phyloP scores from a whole-genome alignment of 2,797 vertebrate species.

The Spheniscus humboldti region DNA sequence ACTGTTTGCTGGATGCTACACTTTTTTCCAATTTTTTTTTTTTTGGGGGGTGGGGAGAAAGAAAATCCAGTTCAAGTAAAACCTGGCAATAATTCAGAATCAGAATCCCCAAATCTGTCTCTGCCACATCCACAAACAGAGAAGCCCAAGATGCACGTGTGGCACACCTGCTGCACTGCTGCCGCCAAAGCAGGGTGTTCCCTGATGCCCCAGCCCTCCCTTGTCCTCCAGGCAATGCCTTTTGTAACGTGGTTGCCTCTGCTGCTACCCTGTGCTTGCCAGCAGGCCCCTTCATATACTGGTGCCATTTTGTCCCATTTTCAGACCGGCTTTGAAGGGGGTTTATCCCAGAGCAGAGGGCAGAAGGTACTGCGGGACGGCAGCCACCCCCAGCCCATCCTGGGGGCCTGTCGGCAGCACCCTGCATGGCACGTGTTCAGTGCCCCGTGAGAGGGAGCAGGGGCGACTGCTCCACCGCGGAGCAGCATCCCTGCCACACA shows the following conservation, averaged over 20 bases:
- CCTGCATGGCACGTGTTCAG: fast-evolving
- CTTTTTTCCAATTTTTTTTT: not conserved
- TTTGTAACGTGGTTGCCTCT: not conserved
- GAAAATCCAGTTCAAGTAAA: not conserved
- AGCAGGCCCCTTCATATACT: not conserved
- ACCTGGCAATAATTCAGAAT: not conserved
- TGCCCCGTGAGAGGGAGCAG: fast-evolving
- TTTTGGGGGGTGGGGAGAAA: fast-evolving
- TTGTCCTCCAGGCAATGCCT: not conserved
- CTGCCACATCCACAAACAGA: not conserved
- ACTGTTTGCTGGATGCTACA: not conserved
- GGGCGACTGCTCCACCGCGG: not conserved
- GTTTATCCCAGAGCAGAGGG: not conserved
- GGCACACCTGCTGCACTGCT: not conserved
- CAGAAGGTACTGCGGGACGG: fast-evolving
- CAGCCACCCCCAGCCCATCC: fast-evolving
- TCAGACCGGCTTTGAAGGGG: fast-evolving
- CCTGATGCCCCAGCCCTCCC: not conserved
- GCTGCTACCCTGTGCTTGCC: not conserved
- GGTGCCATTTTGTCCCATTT: not conserved
- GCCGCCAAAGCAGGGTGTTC: not conserved
- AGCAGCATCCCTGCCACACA: not conserved
- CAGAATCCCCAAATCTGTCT: not conserved
- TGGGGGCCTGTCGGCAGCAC: not conserved
- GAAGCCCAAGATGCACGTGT: not conserved